Percentiles rank a stretch among this genome's conserved stretches.
phyloP scores from a whole-genome alignment of 1,140 invertebrate species.

The Hyphantria cunea region DNA sequence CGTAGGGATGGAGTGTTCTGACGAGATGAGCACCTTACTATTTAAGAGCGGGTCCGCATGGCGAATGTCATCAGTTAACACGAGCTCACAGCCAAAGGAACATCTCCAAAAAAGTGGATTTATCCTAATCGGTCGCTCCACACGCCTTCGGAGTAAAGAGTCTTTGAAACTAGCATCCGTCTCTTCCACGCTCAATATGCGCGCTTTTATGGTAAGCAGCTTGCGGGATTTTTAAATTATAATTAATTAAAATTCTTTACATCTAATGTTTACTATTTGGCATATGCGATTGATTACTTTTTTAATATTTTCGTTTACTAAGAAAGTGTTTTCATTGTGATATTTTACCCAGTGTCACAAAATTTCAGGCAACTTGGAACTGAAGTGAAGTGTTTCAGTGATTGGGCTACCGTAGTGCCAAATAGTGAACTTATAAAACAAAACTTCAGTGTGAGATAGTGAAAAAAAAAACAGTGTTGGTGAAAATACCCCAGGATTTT shows the following conservation, averaged over 20 bases:
- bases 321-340: constrained; percentile 30
- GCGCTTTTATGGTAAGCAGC: constrained; percentile 74
- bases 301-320: constrained; percentile 9
- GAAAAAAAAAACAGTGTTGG: constrained; percentile 4
- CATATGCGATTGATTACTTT: constrained; percentile 53
- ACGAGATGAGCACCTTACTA: constrained; percentile 77
- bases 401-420: constrained; percentile 40
- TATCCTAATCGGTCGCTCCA: constrained; percentile 47
- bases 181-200: constrained; percentile 67
- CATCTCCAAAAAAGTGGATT: constrained; percentile 65
- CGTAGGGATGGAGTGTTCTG: constrained; percentile 75
- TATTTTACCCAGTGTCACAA: constrained; percentile 15
- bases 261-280: constrained; percentile 51
- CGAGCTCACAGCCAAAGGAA: constrained; percentile 66
- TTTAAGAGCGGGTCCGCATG: constrained; percentile 75
- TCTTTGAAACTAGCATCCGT: constrained; percentile 36
- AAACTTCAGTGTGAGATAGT: constrained; percentile 17
- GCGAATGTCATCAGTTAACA: constrained; percentile 79
- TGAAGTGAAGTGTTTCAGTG: constrained; percentile 64
- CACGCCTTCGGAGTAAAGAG: constrained; percentile 45
- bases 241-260: constrained; percentile 11
- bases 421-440: constrained; percentile 40
- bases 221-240: constrained; percentile 41
- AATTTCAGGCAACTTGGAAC: constrained; percentile 33
- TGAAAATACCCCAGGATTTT: neutral